phyloP scores from a whole-genome alignment of 2,888 invertebrate species.

The Liposcelis brunnea region DNA sequence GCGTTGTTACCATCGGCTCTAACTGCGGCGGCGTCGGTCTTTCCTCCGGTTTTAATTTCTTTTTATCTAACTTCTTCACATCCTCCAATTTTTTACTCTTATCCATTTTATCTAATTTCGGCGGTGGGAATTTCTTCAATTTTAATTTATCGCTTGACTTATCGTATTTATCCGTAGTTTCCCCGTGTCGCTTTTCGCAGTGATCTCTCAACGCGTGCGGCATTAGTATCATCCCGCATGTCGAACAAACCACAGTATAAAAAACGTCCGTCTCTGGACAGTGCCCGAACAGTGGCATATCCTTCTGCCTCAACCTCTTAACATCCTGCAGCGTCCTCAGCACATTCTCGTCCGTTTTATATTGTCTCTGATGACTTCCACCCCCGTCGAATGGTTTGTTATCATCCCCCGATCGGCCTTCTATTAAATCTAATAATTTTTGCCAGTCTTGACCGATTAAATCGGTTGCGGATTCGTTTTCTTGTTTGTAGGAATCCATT shows the following conservation, averaged over 20 bases:
- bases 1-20: neutral
- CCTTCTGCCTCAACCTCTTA: slow-evolving; percentile 24
- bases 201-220: slow-evolving; percentile 61
- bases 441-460: too few relatives aligned
- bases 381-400: too few relatives aligned
- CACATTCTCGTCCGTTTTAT: too few relatives aligned
- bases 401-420: too few relatives aligned
- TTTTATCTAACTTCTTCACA: neutral
- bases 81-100: neutral
- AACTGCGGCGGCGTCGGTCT: neutral
- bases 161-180: slow-evolving; percentile 23
- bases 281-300: slow-evolving; percentile 58
- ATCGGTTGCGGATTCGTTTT: too few relatives aligned
- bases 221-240: slow-evolving; percentile 59
- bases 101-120: neutral
- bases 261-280: slow-evolving; percentile 62
- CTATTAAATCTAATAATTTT: too few relatives aligned
- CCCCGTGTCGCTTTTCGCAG: slow-evolving; percentile 38
- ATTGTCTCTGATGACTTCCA: too few relatives aligned
- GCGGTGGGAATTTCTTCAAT: neutral
- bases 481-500: too few relatives aligned
- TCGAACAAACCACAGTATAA: slow-evolving; percentile 59
- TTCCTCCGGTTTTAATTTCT: neutral
- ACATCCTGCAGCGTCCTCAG: neutral
- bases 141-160: neutral